Conservation (phyloP, 1,140 invertebrate species). For the Physella acuta region DNA sequence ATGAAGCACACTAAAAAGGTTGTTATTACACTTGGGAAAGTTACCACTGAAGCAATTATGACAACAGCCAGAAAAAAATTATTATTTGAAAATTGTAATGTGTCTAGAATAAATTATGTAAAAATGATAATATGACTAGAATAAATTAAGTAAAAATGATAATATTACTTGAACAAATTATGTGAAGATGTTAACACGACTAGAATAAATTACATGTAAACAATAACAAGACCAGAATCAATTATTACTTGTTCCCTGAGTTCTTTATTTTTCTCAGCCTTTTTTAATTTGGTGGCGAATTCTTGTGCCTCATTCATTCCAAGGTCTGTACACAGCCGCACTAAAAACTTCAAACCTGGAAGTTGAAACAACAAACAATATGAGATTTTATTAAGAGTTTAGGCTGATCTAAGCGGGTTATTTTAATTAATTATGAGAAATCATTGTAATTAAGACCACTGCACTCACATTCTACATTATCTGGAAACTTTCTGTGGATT, state of each 20-base stretch:
- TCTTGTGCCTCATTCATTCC: slow-evolving; percentile 78
- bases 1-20: too few relatives aligned
- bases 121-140: background rate
- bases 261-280: slow-evolving; percentile 79
- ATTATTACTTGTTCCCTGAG: slow-evolving; percentile 60
- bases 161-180: background rate
- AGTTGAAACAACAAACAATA: too few relatives aligned
- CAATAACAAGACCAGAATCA: background rate
- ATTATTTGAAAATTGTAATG: too few relatives aligned
- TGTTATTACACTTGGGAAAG: too few relatives aligned
- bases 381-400: too few relatives aligned
- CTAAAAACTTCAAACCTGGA: slow-evolving; percentile 74
- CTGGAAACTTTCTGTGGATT: slow-evolving; percentile 78
- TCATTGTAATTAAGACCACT: too few relatives aligned
- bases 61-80: too few relatives aligned
- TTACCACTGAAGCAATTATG: too few relatives aligned
- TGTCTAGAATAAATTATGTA: too few relatives aligned
- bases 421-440: too few relatives aligned
- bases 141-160: background rate
- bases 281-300: slow-evolving; percentile 78
- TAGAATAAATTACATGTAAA: background rate
- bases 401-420: background rate
- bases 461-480: slow-evolving; percentile 77
- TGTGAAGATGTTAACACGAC: background rate
- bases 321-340: slow-evolving; percentile 79